Evolutionary conservation across 2,888 invertebrate species (phyloP).

Genomic region (Spatulosminthurus flaviceps): DNA sequence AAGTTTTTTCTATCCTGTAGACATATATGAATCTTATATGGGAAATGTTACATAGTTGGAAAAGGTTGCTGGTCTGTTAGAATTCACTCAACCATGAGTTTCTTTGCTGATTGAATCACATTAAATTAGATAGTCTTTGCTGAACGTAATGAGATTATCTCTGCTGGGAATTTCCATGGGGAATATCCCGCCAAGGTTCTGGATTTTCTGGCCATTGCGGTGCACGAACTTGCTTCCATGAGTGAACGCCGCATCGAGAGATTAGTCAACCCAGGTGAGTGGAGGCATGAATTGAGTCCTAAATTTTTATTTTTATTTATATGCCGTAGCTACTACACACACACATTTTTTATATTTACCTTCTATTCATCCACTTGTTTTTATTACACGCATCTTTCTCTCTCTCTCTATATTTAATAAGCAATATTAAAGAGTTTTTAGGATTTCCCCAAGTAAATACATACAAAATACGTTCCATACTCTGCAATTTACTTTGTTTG

Average conservation of each 20-base stretch:
- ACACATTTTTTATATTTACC: no score
- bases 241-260: slow-evolving; percentile 74
- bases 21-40: no score
- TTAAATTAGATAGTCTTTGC: slow-evolving; percentile 69
- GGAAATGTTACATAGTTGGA: no score
- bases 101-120: slow-evolving; percentile 50
- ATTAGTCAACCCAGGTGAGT: slow-evolving; percentile 72
- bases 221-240: slow-evolving; percentile 75
- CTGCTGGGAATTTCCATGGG: slow-evolving; percentile 77
- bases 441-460: no score
- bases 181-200: slow-evolving; percentile 76
- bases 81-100: slow-evolving; percentile 43
- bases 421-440: no score
- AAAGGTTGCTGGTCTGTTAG: slow-evolving; percentile 23
- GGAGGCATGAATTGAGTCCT: slow-evolving; percentile 2
- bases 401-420: no score
- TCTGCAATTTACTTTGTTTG: no score
- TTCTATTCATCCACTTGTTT: no score
- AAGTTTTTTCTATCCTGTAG: no score
- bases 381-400: no score
- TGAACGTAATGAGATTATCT: slow-evolving; percentile 72
- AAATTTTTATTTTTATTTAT: background rate
- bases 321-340: background rate
- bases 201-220: slow-evolving; percentile 74
- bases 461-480: no score